Evolutionary conservation across 1,140 invertebrate species (phyloP).

Genomic region (Euwallacea fornicatus): DNA sequence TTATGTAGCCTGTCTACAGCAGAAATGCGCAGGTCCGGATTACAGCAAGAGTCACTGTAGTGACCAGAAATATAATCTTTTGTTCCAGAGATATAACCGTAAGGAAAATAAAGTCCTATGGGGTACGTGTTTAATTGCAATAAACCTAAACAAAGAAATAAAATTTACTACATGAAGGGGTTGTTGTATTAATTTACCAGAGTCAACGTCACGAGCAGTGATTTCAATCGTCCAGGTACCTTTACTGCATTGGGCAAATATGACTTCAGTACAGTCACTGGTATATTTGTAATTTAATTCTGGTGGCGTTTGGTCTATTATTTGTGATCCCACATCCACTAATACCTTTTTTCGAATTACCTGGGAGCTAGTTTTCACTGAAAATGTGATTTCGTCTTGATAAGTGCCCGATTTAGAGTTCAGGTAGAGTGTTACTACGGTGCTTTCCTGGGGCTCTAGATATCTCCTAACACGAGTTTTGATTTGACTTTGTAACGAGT

Average conservation of each 20-base stretch:
- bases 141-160: conserved; percentile 50
- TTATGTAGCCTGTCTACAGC: conserved; percentile 55
- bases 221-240: conserved; percentile 57
- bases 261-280: conserved; percentile 56
- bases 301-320: conserved; percentile 51
- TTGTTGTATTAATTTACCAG: conserved; percentile 47
- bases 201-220: conserved; percentile 54
- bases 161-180: not conserved
- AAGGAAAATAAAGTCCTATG: conserved; percentile 52
- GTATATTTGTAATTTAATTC: conserved; percentile 54
- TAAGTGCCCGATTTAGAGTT: conserved; percentile 30
- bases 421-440: conserved; percentile 37
- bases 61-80: conserved; percentile 54
- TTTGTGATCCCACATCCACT: conserved; percentile 49
- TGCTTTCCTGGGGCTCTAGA: conserved; percentile 38
- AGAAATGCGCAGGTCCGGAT: conserved; percentile 53
- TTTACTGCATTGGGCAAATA: conserved; percentile 53
- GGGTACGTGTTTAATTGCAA: conserved; percentile 54
- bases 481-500: not conserved
- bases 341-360: conserved; percentile 53
- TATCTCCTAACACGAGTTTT: conserved; percentile 15
- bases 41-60: conserved; percentile 58
- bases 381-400: conserved; percentile 53
- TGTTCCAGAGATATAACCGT: conserved; percentile 55
- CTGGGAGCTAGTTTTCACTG: conserved; percentile 46